Evolutionary conservation across 1,140 invertebrate genomes (phyloP).

Genomic region (Drosophila novamexicana): DNA sequence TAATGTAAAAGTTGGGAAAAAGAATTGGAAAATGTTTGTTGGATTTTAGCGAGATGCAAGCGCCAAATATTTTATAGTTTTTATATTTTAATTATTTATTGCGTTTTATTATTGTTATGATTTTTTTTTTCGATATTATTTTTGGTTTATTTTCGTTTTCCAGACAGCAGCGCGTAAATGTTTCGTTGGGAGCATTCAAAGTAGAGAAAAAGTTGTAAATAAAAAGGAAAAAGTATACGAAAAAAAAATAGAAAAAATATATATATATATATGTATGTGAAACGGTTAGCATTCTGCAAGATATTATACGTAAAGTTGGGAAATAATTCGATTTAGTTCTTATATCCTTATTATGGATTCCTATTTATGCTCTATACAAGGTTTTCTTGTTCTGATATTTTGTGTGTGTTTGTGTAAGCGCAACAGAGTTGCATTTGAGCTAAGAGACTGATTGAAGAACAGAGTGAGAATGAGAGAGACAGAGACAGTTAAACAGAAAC

Average conservation of each 20-base stretch:
- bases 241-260: constrained; percentile 62
- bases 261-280: constrained; percentile 67
- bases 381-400: constrained; percentile 8
- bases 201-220: constrained; percentile 80
- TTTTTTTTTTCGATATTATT: constrained; percentile 12
- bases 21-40: constrained; percentile 17
- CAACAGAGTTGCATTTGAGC: constrained; percentile 9
- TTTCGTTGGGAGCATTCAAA: constrained; percentile 75
- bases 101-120: constrained; percentile 35
- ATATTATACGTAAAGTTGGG: constrained; percentile 36
- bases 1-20: constrained; percentile 25
- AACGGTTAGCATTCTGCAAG: constrained; percentile 50
- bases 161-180: constrained; percentile 74
- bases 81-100: constrained; percentile 22
- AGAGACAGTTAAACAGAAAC: constrained; percentile 18
- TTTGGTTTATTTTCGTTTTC: constrained; percentile 51
- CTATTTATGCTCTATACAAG: constrained; percentile 9
- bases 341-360: background rate
- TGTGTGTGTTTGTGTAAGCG: constrained; percentile 3
- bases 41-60: constrained; percentile 46
- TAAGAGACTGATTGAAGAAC: background rate
- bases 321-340: constrained; percentile 21
- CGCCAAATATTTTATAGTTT: constrained; percentile 60
- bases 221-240: constrained; percentile 74
- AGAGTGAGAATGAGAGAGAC: constrained; percentile 12